Conservation (phyloP, 2,888 invertebrate genomes). For the Noctua fimbriata region DNA sequence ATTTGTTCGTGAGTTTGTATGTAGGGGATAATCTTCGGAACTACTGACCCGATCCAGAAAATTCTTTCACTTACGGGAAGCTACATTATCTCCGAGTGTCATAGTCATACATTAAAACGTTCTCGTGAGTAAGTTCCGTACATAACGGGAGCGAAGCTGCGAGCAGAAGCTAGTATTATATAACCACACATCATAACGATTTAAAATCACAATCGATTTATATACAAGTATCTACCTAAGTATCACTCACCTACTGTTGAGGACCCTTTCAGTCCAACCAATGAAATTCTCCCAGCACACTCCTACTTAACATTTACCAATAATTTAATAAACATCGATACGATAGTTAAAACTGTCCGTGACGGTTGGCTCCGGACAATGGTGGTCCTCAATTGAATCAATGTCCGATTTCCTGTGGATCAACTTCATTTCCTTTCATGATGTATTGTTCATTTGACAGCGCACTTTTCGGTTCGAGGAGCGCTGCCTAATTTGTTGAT, state of each 20-base stretch:
- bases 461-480: conserved; percentile 79
- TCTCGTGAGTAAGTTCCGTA: too few species aligned
- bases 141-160: too few species aligned
- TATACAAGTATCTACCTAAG: background rate
- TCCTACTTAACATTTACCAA: conserved; percentile 39
- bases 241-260: background rate
- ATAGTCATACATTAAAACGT: too few species aligned
- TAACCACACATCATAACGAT: too few species aligned
- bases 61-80: too few species aligned
- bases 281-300: background rate
- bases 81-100: too few species aligned
- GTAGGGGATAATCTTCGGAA: too few species aligned
- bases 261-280: too few species aligned
- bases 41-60: too few species aligned
- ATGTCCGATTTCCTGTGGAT: conserved; percentile 89
- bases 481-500: conserved; percentile 81
- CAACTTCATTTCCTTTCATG: conserved; percentile 89
- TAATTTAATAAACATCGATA: conserved; percentile 57
- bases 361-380: conserved; percentile 80
- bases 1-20: too few species aligned
- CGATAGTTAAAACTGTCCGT: conserved; percentile 79
- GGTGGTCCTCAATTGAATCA: conserved; percentile 86
- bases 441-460: conserved; percentile 86
- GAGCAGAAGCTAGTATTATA: too few species aligned
- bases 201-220: background rate